Base-by-base conservation (phyloP, 2,888 invertebrate species). In the Mystacides longicornis region DNA sequence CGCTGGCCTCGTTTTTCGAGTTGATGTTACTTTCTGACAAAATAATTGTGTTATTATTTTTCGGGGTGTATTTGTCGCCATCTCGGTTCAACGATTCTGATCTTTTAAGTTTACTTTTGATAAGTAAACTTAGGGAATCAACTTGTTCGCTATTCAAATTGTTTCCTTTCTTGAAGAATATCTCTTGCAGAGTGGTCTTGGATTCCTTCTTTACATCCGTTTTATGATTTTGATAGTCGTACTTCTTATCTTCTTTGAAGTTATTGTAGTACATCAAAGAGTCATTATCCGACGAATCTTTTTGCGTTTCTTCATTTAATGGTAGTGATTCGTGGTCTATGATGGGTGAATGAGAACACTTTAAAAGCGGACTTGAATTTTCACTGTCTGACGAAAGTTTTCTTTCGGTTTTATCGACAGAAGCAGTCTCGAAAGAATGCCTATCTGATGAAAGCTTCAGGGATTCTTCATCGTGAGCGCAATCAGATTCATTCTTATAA, bases 1-100 rank as follows among this genome's bases (percentile, higher is more conserved):
- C 58, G 50, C 58, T 55, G 33, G 58, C 52, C 37, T 58, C 58
- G 21, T 55, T 58, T 49, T 58, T 58, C 64, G 77, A 78, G 64
- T 78, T 77, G 67, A 82, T 82, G 62, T 82, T 72, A 64, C 80
- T 80, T 67, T 83, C 83, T 18, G 82, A 82, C 63, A 80, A 76
- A 64, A 81, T 79, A 58, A 81, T 69, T 65, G 82, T 81, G 33
- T 65, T 67, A 54, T 64, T 70, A 50, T 67, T 60, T 11, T 69
- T 68, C 49, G 78, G 72, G 16, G 71, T 71, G 18, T 70, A 70
- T 42, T 74, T 73, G 58, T 73, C 74, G 46, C 77, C 74, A 20
- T 78, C 75, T 64, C 83, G 80, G 64, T 80, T 80, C 51, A 83
- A 71, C 1, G 83, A 83, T 67, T 82, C 83, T 31, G 84, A 81